Conservation (phyloP, 53 echinoderm and acorn worm species). For the Temnopleurus reevesii region DNA sequence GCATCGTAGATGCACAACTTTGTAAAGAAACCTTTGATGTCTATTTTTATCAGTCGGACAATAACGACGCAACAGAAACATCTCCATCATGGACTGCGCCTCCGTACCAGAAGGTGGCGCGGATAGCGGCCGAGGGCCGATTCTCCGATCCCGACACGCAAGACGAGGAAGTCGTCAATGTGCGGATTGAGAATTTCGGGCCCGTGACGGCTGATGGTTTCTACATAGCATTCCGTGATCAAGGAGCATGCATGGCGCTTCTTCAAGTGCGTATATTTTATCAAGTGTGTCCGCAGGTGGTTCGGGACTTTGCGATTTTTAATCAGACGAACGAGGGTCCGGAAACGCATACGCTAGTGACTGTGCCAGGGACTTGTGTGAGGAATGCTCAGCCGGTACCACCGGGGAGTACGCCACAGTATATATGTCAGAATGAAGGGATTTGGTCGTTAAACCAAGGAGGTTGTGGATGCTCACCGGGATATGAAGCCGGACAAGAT, state of each 20-base stretch:
- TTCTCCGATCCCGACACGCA: conserved; percentile 75
- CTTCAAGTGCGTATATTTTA: conserved; percentile 70
- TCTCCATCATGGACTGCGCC: conserved; percentile 64
- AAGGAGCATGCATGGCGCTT: conserved; percentile 90
- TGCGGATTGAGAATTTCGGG: conserved; percentile 64
- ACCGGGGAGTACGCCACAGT: conserved; percentile 51
- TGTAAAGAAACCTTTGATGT: conserved; percentile 96
- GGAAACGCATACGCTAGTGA: conserved; percentile 56
- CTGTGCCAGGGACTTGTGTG: conserved; percentile 77
- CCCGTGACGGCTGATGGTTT: conserved; percentile 71
- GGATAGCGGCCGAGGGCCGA: conserved; percentile 84
- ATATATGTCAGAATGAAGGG: conserved; percentile 76
- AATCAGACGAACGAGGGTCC: conserved; percentile 73
- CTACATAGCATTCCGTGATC: conserved; percentile 83
- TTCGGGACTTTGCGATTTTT: conserved; percentile 79
- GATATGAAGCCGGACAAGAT: conserved; percentile 65
- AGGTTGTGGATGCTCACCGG: conserved; percentile 82
- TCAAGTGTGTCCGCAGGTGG: conserved; percentile 70
- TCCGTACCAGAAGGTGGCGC: conserved; percentile 66
- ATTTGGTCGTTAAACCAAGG: conserved; percentile 74
- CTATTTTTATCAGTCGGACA: conserved; percentile 72
- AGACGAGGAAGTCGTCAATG: conserved; percentile 49
- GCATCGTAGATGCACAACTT: conserved; percentile 72
- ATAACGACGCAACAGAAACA: conserved; percentile 41
- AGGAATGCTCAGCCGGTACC: conserved; percentile 64